These are phyloP conservation scores for Netelia inedita DNA, from an alignment of 2,888 invertebrate species.

Conservation along the genomic window DNA sequence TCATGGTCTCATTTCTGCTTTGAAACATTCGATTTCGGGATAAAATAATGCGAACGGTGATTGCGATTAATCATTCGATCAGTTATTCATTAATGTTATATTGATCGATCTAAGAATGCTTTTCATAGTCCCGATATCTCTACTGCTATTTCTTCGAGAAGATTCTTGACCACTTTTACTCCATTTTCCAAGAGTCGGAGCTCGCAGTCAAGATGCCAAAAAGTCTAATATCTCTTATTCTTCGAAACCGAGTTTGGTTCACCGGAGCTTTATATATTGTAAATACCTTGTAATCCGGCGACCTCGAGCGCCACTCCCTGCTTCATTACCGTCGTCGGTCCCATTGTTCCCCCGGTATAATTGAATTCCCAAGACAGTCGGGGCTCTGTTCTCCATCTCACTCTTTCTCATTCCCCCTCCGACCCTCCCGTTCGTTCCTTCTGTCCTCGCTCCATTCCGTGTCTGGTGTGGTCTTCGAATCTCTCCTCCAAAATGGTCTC, in stretches of 20 bases:
- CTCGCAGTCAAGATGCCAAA: not conserved
- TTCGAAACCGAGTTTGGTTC: slow-evolving; percentile 36
- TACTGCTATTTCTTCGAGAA: not conserved
- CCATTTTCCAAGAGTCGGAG: not conserved
- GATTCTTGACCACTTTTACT: not conserved
- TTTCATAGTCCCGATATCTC: too few relatives aligned
- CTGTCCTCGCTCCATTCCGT: slow-evolving; percentile 45
- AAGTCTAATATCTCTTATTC: not conserved
- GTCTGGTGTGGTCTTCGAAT: slow-evolving; percentile 46
- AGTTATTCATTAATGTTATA: too few relatives aligned
- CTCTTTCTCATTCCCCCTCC: slow-evolving; percentile 20
- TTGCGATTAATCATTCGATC: too few relatives aligned
- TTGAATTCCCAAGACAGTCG: slow-evolving; percentile 81
- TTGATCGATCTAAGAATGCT: too few relatives aligned
- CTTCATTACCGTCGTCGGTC: slow-evolving; percentile 80
- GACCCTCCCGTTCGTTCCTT: slow-evolving; percentile 33
- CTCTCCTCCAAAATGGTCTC: slow-evolving; percentile 49
- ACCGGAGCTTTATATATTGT: slow-evolving; percentile 76
- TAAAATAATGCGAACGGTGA: too few relatives aligned
- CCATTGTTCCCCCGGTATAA: slow-evolving; percentile 82
- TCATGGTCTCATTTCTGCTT: too few relatives aligned
- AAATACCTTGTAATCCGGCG: slow-evolving; percentile 81
- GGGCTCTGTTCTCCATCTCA: slow-evolving; percentile 38
- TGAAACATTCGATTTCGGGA: too few relatives aligned
- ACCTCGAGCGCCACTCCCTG: slow-evolving; percentile 75